Evolutionary conservation across 2,113 vertebrate species (phyloP), one percentile per base, ranked within the genome.

Genomic region (Dicerorhinus sumatrensis): DNA sequence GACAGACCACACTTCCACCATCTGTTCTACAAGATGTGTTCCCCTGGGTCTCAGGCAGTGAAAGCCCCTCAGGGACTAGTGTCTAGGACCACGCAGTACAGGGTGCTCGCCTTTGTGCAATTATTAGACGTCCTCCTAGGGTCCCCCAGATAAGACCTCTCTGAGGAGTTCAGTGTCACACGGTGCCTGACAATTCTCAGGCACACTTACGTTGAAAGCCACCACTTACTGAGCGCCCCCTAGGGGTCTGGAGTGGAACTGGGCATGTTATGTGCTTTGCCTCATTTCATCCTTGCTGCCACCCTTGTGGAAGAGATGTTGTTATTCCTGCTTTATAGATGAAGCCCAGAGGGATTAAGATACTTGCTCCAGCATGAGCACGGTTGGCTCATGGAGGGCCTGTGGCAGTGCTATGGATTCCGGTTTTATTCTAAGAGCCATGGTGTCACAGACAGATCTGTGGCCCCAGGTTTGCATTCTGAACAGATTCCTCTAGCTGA

Each of bases 1-100:
- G 25, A 67, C 0, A 1, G 13, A 5, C 20, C 18, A 33, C n/a
- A 20, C 9, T n/a, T 21, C 6, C 67, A 36, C 8, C 2, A 8
- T 80, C 36, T 48, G 13, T 39, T 83, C 62, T 72, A 48, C 18
- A 48, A 62, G 56, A 54, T n/a, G 11, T 65, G 51, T 25, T 56
- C n/a, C 16, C 33, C 54, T 16, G 6, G 62, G 39, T 70, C 36
- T 65, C 13, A 27, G 42, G 69, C 29, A 60, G 31, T 51, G 84
- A 84, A 62, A 83, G 48, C 17, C 36, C 21, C 56, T 9, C 77
- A 23, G 48, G 18, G 5, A 21, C 2, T 12, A 62, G 25, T 14
- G 8, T 5, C 6, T 5, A 93, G 56, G 17, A 3, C 54, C 18
- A 9, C 18, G 48, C 11, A 39, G 46, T 18, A 65, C 79, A 56